Evolutionary conservation across 1,140 invertebrate species (phyloP).

Genomic region (Drosophila lacteicornis): DNA sequence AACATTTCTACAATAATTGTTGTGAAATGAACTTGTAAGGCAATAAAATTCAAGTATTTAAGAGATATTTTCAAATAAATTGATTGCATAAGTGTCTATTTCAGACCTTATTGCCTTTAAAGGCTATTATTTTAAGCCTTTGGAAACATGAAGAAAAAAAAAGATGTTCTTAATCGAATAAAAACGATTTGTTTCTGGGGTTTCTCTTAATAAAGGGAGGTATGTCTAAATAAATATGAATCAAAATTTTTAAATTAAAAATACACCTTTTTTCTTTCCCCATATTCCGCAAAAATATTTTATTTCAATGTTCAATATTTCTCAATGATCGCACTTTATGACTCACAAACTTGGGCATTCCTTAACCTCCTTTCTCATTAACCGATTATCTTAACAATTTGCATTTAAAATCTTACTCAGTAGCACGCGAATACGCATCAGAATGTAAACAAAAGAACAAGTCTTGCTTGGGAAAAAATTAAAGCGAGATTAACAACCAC

Average conservation of each 20-base stretch:
- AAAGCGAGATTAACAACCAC: slow-evolving; percentile 48
- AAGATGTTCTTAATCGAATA: no score
- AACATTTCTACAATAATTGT: slow-evolving; percentile 11
- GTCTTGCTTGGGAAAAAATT: slow-evolving; percentile 42
- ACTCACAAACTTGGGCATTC: not conserved
- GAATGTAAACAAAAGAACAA: slow-evolving; percentile 26
- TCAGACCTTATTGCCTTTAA: not conserved
- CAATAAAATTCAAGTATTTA: slow-evolving; percentile 5
- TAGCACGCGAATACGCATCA: slow-evolving; percentile 12
- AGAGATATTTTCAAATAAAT: not conserved
- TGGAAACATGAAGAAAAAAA: no score
- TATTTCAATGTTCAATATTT: not conserved
- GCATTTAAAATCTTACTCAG: slow-evolving; percentile 14
- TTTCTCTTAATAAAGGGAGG: no score
- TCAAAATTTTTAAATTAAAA: no score
- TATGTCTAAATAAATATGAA: no score
- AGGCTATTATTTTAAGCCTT: not conserved
- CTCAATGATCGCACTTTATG: not conserved
- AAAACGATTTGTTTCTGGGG: no score
- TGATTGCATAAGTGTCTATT: not conserved
- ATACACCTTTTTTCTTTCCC: no score
- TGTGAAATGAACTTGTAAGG: slow-evolving; percentile 6
- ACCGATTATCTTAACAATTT: slow-evolving; percentile 25
- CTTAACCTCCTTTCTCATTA: not conserved
- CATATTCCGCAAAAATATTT: no score